Evolutionary conservation across 2,113 vertebrate species (phyloP).

Genomic region (Leuciscus idus): DNA sequence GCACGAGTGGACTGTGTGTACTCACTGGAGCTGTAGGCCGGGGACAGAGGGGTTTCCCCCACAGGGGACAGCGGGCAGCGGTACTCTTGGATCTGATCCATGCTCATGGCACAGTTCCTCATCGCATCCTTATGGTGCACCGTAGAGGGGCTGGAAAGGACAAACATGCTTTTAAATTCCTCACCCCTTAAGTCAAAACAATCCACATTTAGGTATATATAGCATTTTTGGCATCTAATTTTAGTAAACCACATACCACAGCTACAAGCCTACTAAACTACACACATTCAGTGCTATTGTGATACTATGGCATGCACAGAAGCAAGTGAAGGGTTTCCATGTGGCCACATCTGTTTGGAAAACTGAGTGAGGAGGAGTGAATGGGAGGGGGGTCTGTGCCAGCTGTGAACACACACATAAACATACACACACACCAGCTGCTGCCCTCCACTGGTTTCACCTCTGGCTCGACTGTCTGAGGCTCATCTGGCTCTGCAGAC

Average conservation of each 20-base stretch:
- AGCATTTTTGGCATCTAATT: background rate
- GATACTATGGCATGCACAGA: background rate
- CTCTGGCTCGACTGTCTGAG: conserved; percentile 63
- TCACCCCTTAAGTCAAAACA: background rate
- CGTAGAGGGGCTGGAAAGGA: conserved; percentile 81
- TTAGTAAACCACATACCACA: background rate
- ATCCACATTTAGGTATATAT: background rate
- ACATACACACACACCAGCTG: conserved; percentile 43
- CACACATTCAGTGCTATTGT: conserved; percentile 1
- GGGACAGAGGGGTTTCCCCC: conserved; percentile 85
- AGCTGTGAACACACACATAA: conserved; percentile 37
- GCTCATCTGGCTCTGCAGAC: conserved; percentile 67
- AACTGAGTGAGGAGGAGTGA: conserved; percentile 4
- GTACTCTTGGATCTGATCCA: conserved; percentile 97
- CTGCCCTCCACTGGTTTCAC: conserved; percentile 64
- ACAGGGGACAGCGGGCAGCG: conserved; percentile 91
- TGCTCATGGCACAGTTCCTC: conserved; percentile 93
- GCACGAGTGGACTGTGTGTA: conserved; percentile 39
- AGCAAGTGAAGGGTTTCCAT: conserved; percentile 12
- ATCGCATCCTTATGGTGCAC: conserved; percentile 92
- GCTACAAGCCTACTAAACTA: background rate
- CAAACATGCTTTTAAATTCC: conserved; percentile 34
- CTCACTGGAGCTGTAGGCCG: conserved; percentile 92
- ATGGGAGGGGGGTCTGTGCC: conserved; percentile 8
- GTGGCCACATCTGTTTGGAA: conserved; percentile 23